Evolutionary conservation across 2,797 vertebrate species (phyloP).

Genomic region (Nasua narica): DNA sequence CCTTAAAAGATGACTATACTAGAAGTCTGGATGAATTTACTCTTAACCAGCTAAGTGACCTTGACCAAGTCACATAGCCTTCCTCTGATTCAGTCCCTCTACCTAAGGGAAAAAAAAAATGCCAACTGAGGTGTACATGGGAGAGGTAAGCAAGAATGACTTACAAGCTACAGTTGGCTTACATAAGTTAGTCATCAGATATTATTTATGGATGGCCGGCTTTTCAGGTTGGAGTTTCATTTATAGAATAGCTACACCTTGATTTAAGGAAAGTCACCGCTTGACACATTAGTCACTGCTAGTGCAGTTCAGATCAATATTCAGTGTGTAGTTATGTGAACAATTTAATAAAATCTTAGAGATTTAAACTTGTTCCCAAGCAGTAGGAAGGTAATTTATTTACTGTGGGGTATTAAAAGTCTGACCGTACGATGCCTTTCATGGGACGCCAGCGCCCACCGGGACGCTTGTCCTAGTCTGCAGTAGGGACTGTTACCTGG

Average conservation of each 20-base stretch:
- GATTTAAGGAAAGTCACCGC: slow-evolving; percentile 39
- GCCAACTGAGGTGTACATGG: not conserved
- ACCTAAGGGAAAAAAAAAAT: not conserved
- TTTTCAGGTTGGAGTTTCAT: not conserved
- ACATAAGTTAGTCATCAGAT: not conserved
- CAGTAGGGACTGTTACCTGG: not conserved
- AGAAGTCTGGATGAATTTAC: not conserved
- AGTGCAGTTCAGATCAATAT: slow-evolving; percentile 18
- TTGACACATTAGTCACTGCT: slow-evolving; percentile 37
- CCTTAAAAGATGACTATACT: not conserved
- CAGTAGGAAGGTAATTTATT: slow-evolving; percentile 47
- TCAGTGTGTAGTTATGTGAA: slow-evolving; percentile 36
- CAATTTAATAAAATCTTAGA: slow-evolving; percentile 50
- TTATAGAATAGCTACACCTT: slow-evolving; percentile 17
- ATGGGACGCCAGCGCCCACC: not conserved
- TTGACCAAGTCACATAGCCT: not conserved
- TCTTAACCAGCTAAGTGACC: not conserved
- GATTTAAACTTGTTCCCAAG: slow-evolving; percentile 38
- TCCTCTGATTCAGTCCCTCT: not conserved
- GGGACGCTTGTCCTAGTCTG: not conserved
- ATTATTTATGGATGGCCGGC: slow-evolving; percentile 1
- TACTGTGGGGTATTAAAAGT: slow-evolving; percentile 38
- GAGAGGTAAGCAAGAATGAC: not conserved
- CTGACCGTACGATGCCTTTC: not conserved
- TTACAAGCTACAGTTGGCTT: not conserved